These are phyloP conservation scores for Genyomyrus donnyi DNA, from an alignment of 2,113 vertebrate species.

Conservation along the genomic window DNA sequence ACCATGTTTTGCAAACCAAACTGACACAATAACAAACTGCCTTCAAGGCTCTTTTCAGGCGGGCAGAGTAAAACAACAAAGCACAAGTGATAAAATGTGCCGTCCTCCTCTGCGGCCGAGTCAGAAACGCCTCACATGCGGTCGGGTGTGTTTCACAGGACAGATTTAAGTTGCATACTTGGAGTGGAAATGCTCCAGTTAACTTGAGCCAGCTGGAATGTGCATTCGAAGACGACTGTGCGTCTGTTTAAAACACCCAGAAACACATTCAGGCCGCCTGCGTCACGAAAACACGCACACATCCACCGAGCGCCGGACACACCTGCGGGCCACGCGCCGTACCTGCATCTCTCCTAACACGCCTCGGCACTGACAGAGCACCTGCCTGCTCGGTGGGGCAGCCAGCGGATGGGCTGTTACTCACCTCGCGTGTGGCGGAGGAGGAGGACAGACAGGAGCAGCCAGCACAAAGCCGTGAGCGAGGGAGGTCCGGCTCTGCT, in stretches of 20 bases:
- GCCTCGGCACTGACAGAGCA: background rate
- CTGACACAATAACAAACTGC: background rate
- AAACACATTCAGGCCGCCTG: background rate
- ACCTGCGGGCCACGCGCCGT: background rate
- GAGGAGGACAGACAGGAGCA: conserved; percentile 6
- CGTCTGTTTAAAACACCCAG: background rate
- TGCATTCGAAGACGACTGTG: background rate
- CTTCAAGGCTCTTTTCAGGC: background rate
- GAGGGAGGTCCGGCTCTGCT: conserved; percentile 17
- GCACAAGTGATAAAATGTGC: background rate
- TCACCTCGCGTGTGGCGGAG: background rate
- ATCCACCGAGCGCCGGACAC: conserved; percentile 26
- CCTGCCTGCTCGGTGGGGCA: background rate
- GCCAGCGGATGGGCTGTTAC: background rate
- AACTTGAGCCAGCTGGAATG: background rate
- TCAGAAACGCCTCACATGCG: background rate
- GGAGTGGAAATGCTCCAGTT: background rate
- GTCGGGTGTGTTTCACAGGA: background rate
- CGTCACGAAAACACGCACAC: background rate
- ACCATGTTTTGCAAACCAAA: background rate
- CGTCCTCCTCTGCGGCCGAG: background rate
- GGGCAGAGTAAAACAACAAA: background rate
- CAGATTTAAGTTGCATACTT: background rate
- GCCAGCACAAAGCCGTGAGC: conserved; percentile 5
- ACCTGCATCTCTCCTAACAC: background rate